phyloP scores from a whole-genome alignment of 2,888 invertebrate genomes.

The Liopterus haemorrhoidalis region DNA sequence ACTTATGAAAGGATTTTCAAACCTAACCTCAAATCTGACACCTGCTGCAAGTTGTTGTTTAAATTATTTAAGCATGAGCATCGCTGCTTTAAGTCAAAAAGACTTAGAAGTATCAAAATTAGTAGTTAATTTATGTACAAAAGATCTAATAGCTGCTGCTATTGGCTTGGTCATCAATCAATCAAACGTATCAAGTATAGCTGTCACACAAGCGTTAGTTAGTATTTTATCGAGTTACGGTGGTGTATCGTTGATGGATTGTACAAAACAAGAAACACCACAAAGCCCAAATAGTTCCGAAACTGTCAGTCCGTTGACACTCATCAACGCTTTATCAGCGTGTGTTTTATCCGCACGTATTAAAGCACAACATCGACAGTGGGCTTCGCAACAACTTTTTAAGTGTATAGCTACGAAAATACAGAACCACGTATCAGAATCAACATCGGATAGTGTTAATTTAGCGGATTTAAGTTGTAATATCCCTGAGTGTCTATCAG shows the following conservation, averaged over 20 bases:
- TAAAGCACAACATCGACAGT: conserved; percentile 50
- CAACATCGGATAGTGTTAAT: conserved; percentile 43
- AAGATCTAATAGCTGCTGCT: conserved; percentile 47
- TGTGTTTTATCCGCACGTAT: conserved; percentile 53
- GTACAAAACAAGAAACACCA: conserved; percentile 39
- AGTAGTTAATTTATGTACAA: conserved; percentile 54
- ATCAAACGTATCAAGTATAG: conserved; percentile 40
- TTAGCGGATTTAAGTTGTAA: conserved; percentile 50
- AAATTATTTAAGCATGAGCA: conserved; percentile 42
- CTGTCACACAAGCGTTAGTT: conserved; percentile 57
- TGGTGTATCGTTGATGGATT: conserved; percentile 43
- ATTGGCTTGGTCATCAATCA: conserved; percentile 36
- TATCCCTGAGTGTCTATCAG: conserved; percentile 42
- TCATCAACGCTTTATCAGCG: conserved; percentile 56
- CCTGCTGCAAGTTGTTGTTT: conserved; percentile 41
- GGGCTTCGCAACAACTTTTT: conserved; percentile 57
- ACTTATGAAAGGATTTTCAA: conserved; percentile 37
- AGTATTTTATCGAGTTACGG: conserved; percentile 50
- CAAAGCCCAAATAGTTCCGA: conserved; percentile 28
- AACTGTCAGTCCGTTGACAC: conserved; percentile 45
- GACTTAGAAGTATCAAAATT: conserved; percentile 51
- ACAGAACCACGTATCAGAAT: conserved; percentile 40
- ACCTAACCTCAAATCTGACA: conserved; percentile 37
- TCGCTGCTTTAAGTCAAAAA: conserved; percentile 52
- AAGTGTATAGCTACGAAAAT: conserved; percentile 45